These are phyloP conservation scores for Siniperca chuatsi DNA, from an alignment of 2,113 vertebrate species.

Conservation along the genomic window DNA sequence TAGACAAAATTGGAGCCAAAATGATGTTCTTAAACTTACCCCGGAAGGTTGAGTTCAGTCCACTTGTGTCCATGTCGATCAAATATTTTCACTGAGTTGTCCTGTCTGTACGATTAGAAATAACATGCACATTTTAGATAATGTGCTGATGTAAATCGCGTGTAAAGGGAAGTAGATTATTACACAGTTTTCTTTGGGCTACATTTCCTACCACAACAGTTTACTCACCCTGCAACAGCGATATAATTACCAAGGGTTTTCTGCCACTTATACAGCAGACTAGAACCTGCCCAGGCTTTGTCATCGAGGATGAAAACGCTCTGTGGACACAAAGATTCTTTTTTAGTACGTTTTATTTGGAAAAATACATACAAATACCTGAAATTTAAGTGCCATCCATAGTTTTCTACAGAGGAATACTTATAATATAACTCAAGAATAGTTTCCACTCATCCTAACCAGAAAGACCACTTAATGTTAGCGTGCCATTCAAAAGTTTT, in stretches of 20 bases:
- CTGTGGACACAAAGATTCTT: slow-evolving; percentile 75
- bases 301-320: slow-evolving; percentile 91
- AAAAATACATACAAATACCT: background rate
- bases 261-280: slow-evolving; percentile 93
- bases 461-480: background rate
- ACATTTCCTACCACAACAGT: background rate
- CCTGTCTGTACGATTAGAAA: slow-evolving; percentile 82
- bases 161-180: background rate
- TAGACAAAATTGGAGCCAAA: background rate
- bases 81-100: slow-evolving; percentile 94
- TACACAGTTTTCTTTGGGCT: background rate
- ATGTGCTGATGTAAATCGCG: background rate
- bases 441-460: background rate
- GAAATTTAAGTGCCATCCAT: background rate
- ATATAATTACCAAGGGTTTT: slow-evolving; percentile 94
- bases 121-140: background rate
- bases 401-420: background rate
- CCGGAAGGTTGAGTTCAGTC: slow-evolving; percentile 92
- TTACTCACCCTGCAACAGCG: slow-evolving; percentile 93
- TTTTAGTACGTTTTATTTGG: background rate
- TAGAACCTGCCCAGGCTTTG: slow-evolving; percentile 86
- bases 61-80: slow-evolving; percentile 97
- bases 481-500: background rate
- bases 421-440: background rate
- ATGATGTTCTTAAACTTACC: slow-evolving; percentile 83